A percentile compares a stretch with the other conserved stretches of the same genome.
Conservation (phyloP, 1,140 invertebrate species). For the Diorhabda carinulata region DNA sequence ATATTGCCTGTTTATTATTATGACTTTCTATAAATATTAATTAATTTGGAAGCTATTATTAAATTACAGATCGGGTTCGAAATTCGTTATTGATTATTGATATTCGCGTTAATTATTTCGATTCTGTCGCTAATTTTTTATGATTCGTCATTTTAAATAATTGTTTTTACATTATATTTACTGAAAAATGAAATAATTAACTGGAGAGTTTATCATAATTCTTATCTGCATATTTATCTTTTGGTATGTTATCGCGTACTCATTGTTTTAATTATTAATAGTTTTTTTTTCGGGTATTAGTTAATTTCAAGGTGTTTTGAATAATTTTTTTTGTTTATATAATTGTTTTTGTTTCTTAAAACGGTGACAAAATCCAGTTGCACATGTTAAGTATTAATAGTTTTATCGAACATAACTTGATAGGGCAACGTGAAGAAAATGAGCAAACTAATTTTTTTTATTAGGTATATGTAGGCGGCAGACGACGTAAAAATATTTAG, state of each 20-base stretch:
- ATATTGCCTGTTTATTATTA: slow-evolving; percentile 33
- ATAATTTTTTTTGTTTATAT: slow-evolving; percentile 1
- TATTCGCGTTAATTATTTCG: neutral
- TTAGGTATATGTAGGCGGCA: too few relatives aligned
- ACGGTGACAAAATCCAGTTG: neutral
- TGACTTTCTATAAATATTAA: slow-evolving; percentile 27
- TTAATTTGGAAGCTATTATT: slow-evolving; percentile 21
- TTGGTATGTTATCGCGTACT: neutral
- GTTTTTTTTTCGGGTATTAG: neutral
- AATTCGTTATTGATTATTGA: neutral
- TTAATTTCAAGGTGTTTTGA: neutral
- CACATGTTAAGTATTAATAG: neutral
- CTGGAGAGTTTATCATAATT: neutral
- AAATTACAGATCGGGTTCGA: slow-evolving; percentile 7
- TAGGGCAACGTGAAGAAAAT: neutral
- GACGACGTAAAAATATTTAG: too few relatives aligned
- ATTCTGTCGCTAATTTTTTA: neutral
- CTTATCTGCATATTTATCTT: neutral
- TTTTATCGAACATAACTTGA: neutral
- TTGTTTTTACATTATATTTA: neutral
- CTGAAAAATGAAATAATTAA: neutral
- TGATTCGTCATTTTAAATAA: neutral
- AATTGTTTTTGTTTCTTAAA: slow-evolving; percentile 3
- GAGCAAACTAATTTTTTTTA: neutral
- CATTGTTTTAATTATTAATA: neutral